Conservation (phyloP, 1,140 invertebrate species). For the Centruroides sculpturatus region DNA sequence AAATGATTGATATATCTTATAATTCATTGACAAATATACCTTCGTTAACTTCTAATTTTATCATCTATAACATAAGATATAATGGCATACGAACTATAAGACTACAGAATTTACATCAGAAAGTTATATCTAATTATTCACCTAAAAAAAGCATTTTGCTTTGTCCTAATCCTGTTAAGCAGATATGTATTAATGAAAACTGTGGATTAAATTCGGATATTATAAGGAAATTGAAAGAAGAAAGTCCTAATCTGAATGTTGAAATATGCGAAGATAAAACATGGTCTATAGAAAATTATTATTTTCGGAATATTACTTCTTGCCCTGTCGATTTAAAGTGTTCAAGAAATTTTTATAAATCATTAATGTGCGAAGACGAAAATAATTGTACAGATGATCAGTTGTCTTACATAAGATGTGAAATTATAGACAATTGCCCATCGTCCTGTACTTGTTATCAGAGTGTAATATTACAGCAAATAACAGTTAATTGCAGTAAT, state of each 20-base stretch:
- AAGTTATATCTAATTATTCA: no score
- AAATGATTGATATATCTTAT: no score
- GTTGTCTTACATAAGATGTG: slow-evolving; percentile 6
- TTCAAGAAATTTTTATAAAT: slow-evolving; percentile 27
- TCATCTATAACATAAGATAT: no score
- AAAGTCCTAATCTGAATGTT: background rate
- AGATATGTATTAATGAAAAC: no score
- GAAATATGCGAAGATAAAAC: background rate
- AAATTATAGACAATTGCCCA: slow-evolving; percentile 21
- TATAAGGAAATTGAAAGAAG: no score
- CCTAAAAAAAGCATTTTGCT: no score
- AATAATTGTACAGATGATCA: slow-evolving; percentile 13
- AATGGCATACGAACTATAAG: no score
- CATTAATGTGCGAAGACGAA: slow-evolving; percentile 13
- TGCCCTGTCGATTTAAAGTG: slow-evolving; percentile 18
- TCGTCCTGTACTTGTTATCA: slow-evolving; percentile 33
- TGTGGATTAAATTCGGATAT: no score
- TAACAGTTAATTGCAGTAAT: slow-evolving; percentile 38
- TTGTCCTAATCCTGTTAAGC: no score
- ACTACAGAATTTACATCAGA: no score
- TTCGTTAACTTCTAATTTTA: no score
- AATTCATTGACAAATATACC: no score
- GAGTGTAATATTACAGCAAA: slow-evolving; percentile 28
- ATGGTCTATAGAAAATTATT: background rate
- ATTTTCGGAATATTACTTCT: background rate